phyloP scores from a whole-genome alignment of 53 echinoderm and acorn worm genomes.

The Mesocentrotus franciscanus region DNA sequence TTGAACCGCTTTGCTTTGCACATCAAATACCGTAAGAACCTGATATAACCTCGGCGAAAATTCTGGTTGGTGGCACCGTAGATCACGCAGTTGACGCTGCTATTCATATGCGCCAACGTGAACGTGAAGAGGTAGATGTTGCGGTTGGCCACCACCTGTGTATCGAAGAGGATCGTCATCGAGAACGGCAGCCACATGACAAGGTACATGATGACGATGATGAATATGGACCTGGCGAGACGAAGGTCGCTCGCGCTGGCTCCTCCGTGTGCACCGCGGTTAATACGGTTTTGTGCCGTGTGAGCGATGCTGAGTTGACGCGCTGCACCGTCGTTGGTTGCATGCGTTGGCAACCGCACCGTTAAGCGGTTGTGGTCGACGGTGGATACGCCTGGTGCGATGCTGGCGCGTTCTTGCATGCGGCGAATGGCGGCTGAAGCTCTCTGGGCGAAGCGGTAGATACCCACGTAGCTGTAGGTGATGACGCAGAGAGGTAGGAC shows the following conservation, averaged over 20 bases:
- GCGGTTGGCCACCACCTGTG: constrained; percentile 56
- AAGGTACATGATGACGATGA: constrained; percentile 73
- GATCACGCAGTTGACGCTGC: constrained; percentile 76
- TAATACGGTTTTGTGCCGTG: neutral
- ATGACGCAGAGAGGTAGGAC: constrained; percentile 66
- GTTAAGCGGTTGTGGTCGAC: constrained; percentile 27
- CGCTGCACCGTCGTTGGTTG: too few species aligned
- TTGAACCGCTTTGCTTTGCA: constrained; percentile 40
- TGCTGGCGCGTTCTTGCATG: neutral
- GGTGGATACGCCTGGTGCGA: neutral
- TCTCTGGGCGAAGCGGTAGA: constrained; percentile 19
- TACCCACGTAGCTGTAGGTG: constrained; percentile 73
- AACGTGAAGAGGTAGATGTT: constrained; percentile 71
- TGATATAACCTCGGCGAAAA: constrained; percentile 72
- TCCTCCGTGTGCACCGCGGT: neutral
- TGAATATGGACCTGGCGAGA: constrained; percentile 62
- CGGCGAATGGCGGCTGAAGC: neutral
- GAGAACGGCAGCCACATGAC: constrained; percentile 78
- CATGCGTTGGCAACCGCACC: neutral
- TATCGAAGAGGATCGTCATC: constrained; percentile 73
- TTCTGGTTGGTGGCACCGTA: constrained; percentile 77
- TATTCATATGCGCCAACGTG: constrained; percentile 75
- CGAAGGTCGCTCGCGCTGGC: constrained; percentile 23
- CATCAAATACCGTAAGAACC: constrained; percentile 44
- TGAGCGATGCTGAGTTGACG: neutral